Evolutionary conservation across 2,797 vertebrate species (phyloP), one percentile per base, ranked within the genome.

Genomic region (Vireo griseus): DNA sequence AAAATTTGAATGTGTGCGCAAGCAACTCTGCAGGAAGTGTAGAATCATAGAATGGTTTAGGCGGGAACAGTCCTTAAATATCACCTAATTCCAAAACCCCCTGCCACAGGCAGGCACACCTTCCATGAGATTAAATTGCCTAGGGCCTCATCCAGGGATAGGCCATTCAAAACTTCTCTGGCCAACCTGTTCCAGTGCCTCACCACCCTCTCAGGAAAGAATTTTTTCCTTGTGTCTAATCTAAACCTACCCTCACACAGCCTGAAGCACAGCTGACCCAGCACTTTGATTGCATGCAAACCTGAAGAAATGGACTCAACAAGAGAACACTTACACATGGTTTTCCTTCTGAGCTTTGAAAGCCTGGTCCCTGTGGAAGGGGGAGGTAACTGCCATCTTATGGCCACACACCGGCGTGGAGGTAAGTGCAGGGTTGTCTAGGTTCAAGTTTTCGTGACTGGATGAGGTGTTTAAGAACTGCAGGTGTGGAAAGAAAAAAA

Each of bases 401-500:
- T 98, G 98, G 97, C 98, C 95, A 97, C 98, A 98, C 45, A 98
- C 97, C 0, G 98, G 98, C 1, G 98, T 98, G 78, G 98, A 98
- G 33, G 98, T 98, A 97, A 99, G 96, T 11, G 98, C 95, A 90
- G 98, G 97, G 83, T 97, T 98, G 93, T 99, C 99, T 57, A 98
- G 97, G 95, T 99, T 98, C 37, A 98, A 97, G 90, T 98, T 98
- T 91, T 99, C 99, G 0, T 98, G 98, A 95, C 58, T 99, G 97
- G 98, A 98, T 39, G 99, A 98, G 83, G 99, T 98, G 97, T 98
- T 99, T 94, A 99, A 98, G 97, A 99, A 99, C 99, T 99, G 97
- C 39, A 97, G 80, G 85, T 31, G 78, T 26, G 66, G 94, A 59
- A 92, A 97, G 66, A 63, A 88, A 95, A 35, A 84, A 81, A 92